phyloP scores from a whole-genome alignment of 2,888 invertebrate species.

The Meliscaeva auricollis region DNA sequence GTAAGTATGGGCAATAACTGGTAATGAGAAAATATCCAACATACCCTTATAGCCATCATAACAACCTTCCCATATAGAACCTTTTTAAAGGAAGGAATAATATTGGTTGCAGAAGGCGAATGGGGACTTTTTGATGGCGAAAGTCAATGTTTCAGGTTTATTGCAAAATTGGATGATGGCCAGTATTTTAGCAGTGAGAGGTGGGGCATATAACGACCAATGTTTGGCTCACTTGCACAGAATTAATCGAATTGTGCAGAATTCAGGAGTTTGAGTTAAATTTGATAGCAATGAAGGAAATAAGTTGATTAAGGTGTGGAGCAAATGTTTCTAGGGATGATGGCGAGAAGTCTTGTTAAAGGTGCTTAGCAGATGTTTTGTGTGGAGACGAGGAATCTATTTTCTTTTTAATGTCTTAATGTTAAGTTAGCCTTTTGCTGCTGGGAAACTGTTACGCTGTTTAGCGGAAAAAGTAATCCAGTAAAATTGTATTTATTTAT shows the following conservation, averaged over 20 bases:
- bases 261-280: slow-evolving; percentile 14
- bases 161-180: slow-evolving; percentile 55
- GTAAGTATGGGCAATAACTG: slow-evolving; percentile 84
- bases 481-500: too few species aligned
- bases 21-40: slow-evolving; percentile 55
- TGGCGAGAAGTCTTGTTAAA: background rate
- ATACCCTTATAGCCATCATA: too few species aligned
- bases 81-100: too few species aligned
- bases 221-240: slow-evolving; percentile 29
- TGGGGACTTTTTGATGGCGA: slow-evolving; percentile 1
- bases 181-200: slow-evolving; percentile 24
- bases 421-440: too few species aligned
- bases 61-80: too few species aligned
- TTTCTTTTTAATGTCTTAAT: too few species aligned
- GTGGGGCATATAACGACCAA: background rate
- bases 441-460: too few species aligned
- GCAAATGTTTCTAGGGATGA: background rate
- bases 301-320: background rate
- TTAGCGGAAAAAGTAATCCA: too few species aligned
- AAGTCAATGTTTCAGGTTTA: slow-evolving; percentile 45
- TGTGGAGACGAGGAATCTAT: too few species aligned
- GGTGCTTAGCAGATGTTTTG: background rate
- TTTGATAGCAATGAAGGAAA: slow-evolving; percentile 12
- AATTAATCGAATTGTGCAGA: slow-evolving; percentile 43
- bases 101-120: background rate